Conservation (phyloP, 2,113 vertebrate genomes). For the Periophthalmus modestus region DNA sequence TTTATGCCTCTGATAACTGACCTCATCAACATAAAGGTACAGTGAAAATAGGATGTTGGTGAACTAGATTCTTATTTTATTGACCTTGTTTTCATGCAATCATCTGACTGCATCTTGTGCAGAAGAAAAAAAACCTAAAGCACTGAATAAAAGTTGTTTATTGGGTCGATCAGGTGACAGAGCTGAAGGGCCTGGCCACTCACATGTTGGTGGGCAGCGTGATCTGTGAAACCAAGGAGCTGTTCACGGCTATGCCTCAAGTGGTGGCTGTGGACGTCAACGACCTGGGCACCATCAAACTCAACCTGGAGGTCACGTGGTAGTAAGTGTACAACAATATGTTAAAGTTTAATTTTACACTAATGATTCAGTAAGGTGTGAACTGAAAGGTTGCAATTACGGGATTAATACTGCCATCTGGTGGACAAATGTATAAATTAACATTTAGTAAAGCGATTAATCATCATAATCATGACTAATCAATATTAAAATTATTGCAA, state of each 20-base stretch:
- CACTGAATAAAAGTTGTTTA: constrained; percentile 5
- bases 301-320: constrained; percentile 97
- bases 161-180: constrained; percentile 83
- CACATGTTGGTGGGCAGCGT: constrained; percentile 96
- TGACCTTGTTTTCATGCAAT: background rate
- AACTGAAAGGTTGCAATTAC: background rate
- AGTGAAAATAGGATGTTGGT: background rate
- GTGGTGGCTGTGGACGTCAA: constrained; percentile 97
- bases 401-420: constrained; percentile 50
- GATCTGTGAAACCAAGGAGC: constrained; percentile 96
- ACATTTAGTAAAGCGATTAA: too few relatives aligned
- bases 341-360: background rate
- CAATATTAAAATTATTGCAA: too few relatives aligned
- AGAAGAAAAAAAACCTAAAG: background rate
- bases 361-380: background rate
- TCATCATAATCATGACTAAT: too few relatives aligned
- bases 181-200: constrained; percentile 93
- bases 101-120: background rate
- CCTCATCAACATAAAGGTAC: constrained; percentile 96
- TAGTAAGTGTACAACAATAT: constrained; percentile 83
- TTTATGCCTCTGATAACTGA: constrained; percentile 92
- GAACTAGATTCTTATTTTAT: background rate
- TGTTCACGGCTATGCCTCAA: constrained; percentile 95
- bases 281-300: constrained; percentile 96
- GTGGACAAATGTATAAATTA: constrained; percentile 30